phyloP scores from a whole-genome alignment of 2,888 invertebrate genomes.

The Priapulus caudatus region DNA sequence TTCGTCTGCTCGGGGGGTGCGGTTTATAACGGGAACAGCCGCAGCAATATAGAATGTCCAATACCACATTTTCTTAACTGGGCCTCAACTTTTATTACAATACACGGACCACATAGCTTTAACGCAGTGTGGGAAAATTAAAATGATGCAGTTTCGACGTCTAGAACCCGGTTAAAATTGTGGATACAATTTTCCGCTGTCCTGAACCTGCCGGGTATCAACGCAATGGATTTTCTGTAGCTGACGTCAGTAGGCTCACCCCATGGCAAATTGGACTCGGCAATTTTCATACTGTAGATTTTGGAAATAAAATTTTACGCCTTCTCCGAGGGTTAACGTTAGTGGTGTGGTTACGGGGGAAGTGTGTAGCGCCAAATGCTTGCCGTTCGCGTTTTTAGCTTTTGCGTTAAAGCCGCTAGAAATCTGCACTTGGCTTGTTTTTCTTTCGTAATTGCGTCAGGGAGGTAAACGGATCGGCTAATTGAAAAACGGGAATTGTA shows the following conservation, averaged over 20 bases:
- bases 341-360: too few relatives aligned
- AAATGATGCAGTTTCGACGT: neutral
- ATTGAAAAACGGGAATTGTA: neutral
- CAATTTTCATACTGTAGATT: too few relatives aligned
- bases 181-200: neutral
- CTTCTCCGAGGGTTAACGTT: too few relatives aligned
- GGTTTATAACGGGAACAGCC: slow-evolving; percentile 3
- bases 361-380: too few relatives aligned
- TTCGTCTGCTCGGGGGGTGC: neutral
- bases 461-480: slow-evolving; percentile 3
- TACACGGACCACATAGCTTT: neutral
- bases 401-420: neutral
- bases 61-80: slow-evolving; percentile 1
- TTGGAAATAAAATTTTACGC: too few relatives aligned
- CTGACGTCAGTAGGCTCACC: neutral
- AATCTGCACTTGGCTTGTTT: neutral
- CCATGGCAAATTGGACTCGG: too few relatives aligned
- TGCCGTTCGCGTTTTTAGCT: too few relatives aligned
- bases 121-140: neutral
- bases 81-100: neutral
- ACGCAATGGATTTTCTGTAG: neutral
- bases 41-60: neutral
- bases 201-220: neutral
- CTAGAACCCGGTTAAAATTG: neutral
- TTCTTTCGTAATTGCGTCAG: slow-evolving; percentile 3